Evolutionary conservation across 2,113 vertebrate genomes (phyloP).

Genomic region (Heterotis niloticus): DNA sequence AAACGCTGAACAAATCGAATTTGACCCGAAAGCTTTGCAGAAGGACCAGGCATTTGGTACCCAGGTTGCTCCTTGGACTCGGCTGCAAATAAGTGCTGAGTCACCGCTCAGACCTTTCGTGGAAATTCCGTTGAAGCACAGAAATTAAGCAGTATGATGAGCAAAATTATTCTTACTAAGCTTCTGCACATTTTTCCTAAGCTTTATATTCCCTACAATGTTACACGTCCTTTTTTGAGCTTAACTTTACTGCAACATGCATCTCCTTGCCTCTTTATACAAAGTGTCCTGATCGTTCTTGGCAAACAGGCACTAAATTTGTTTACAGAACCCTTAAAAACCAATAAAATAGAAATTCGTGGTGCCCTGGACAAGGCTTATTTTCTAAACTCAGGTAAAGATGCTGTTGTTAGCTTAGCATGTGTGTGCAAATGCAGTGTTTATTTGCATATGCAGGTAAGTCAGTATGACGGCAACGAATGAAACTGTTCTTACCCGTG

Average conservation of each 20-base stretch:
- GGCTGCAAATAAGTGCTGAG: conserved; percentile 12
- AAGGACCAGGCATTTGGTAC: conserved; percentile 16
- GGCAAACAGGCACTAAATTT: too few species aligned
- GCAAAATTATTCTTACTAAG: neutral
- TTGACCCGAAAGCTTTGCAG: conserved; percentile 36
- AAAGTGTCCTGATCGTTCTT: too few species aligned
- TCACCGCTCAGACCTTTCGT: neutral
- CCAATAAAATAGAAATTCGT: too few species aligned
- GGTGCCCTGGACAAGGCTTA: too few species aligned
- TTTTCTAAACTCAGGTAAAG: too few species aligned
- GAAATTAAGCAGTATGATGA: neutral
- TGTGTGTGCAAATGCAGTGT: too few species aligned
- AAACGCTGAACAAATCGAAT: conserved; percentile 43
- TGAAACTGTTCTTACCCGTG: conserved; percentile 17
- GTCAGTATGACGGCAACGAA: neutral
- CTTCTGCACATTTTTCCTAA: neutral
- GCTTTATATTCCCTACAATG: neutral
- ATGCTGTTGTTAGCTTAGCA: too few species aligned
- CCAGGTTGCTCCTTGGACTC: conserved; percentile 6
- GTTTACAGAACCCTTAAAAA: too few species aligned
- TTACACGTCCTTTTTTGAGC: too few species aligned
- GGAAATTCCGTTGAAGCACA: neutral
- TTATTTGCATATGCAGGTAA: too few species aligned
- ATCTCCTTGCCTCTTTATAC: too few species aligned
- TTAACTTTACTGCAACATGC: too few species aligned